Evolutionary conservation across 2,888 invertebrate genomes (phyloP), one percentile per base, ranked within the genome.

Genomic region (Spisula subtruncata): DNA sequence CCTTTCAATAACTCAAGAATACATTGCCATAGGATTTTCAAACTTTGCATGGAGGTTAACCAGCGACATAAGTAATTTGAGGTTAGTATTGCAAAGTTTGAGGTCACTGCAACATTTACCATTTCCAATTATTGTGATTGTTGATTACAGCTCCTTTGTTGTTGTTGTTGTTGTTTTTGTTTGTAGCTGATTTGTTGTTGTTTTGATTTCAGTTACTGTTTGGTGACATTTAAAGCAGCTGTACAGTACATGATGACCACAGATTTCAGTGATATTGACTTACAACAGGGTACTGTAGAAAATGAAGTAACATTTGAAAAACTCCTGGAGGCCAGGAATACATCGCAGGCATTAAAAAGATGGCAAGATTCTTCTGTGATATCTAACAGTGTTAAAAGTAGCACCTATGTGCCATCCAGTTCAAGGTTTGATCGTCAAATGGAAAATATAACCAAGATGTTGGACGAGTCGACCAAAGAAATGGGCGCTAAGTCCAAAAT

Each of bases 201-300:
- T 29, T 46, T 90, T 88, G 51, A 35, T 92, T 94, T 20, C 92
- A 96, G 96, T 85, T 96, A 95, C 90, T 95, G 96, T 90, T 92
- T 96, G 84, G 96, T 96, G 16, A 96, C 96, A 8, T 96, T 96
- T 87, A 96, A 96, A 93, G 96, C 96, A 60, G 96, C 96, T 20
- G 95, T 96, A 35, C 95, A 96, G 88, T 96, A 95, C 88, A 93
- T 96, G 92, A 94, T 92, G 83, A 93, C 92, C 41, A 94, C 95
- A 81, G 94, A 96, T 87, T 96, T 96, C 92, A 90, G 92, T 82
- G 84, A 92, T 48, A 82, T 95, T 32, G 91, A 93, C 32, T 54
- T 92, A 29, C 66, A 88, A n/a, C 60, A 80, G 41, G 82, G 87
- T 56, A 25, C 81, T 18, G 41, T 66, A 5, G 60, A 81, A 84